These are phyloP conservation scores for Hafferia zeledoni DNA, from an alignment of 2,797 vertebrate species.

Conservation along the genomic window DNA sequence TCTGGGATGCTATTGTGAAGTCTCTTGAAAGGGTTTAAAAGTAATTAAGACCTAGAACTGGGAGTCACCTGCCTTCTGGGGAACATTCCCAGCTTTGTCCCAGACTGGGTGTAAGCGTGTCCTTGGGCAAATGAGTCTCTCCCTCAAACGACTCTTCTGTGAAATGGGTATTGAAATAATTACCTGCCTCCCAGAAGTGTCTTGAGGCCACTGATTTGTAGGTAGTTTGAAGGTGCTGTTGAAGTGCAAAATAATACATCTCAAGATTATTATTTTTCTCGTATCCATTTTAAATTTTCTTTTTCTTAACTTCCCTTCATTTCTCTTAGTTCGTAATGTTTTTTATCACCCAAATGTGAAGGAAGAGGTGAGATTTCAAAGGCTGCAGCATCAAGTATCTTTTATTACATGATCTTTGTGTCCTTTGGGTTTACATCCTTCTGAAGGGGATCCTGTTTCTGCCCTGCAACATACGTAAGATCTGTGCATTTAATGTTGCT, in stretches of 20 bases:
- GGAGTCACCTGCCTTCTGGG: constrained; percentile 23
- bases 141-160: constrained; percentile 10
- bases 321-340: constrained; percentile 70
- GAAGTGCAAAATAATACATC: constrained; percentile 64
- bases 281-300: constrained; percentile 67
- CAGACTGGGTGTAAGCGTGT: background rate
- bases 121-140: constrained; percentile 27
- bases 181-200: background rate
- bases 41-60: constrained; percentile 16
- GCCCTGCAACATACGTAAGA: constrained; percentile 68
- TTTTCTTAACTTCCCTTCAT: constrained; percentile 71
- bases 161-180: constrained; percentile 27
- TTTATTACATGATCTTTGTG: constrained; percentile 69
- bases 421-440: constrained; percentile 72
- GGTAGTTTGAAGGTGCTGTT: constrained; percentile 64
- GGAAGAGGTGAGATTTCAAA: constrained; percentile 72
- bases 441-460: constrained; percentile 70
- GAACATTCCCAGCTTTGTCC: constrained; percentile 23
- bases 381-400: constrained; percentile 69
- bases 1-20: background rate
- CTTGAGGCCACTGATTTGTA: background rate
- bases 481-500: constrained; percentile 67
- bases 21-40: constrained; percentile 16
- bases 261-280: constrained; percentile 62
- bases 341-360: constrained; percentile 70